Conservation (phyloP, 1,140 invertebrate genomes). For the Chymomyza costata region DNA sequence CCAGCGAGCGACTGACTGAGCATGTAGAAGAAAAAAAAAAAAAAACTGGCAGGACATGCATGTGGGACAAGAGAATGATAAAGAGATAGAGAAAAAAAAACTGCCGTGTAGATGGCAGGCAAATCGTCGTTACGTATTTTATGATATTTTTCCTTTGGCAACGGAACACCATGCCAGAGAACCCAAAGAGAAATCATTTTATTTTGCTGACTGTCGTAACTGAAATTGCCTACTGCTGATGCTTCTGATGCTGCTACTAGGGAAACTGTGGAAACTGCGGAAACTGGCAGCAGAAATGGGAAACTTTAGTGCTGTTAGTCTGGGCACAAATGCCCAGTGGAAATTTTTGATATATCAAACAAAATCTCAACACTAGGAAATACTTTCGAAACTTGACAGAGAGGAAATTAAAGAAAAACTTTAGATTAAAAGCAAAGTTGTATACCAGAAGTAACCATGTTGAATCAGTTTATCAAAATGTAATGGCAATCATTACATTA, state of each 20-base stretch:
- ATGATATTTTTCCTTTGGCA: conserved; percentile 53
- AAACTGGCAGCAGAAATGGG: conserved; percentile 3
- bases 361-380: no score
- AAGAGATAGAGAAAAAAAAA: conserved; percentile 4
- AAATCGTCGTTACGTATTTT: conserved; percentile 65
- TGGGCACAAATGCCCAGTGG: conserved; percentile 20
- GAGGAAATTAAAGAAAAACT: no score
- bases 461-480: no score
- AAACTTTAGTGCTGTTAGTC: no score
- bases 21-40: conserved; percentile 53
- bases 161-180: conserved; percentile 15
- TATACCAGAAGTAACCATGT: no score
- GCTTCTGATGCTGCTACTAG: conserved; percentile 40
- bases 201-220: conserved; percentile 69
- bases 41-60: conserved; percentile 46
- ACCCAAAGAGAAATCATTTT: conserved; percentile 55
- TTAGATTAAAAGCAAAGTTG: no score
- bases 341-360: no score
- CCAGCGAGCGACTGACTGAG: conserved; percentile 36
- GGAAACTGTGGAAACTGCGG: conserved; percentile 14
- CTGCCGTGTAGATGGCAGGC: conserved; percentile 31
- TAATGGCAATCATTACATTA: no score
- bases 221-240: conserved; percentile 56
- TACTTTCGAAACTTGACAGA: no score
- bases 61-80: conserved; percentile 14